Percentiles rank a stretch among this genome's conserved stretches.
phyloP scores from a whole-genome alignment of 1,140 invertebrate genomes.

The Ladona fulva region DNA sequence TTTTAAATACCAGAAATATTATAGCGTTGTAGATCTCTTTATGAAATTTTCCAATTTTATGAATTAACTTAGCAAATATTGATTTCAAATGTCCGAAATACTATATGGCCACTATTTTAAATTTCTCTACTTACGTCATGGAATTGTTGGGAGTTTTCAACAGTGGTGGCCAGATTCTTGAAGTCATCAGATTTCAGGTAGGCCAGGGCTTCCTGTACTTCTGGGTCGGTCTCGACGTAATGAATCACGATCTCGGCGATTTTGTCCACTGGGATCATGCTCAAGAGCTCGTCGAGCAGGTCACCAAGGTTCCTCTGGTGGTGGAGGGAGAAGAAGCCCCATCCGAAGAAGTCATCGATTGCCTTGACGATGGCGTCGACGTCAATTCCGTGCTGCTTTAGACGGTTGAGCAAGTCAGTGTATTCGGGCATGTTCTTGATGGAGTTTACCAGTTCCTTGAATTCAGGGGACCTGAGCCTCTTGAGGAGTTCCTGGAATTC shows the following conservation, averaged over 20 bases:
- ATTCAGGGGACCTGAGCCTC: conserved; percentile 21
- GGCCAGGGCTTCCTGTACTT: conserved; percentile 23
- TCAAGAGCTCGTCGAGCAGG: background rate
- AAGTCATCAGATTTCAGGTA: conserved; percentile 25
- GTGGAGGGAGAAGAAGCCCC: conserved; percentile 26
- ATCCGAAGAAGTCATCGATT: conserved; percentile 22
- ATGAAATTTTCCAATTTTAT: too few relatives aligned
- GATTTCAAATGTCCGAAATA: too few relatives aligned
- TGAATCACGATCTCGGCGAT: conserved; percentile 23
- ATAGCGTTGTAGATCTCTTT: too few relatives aligned
- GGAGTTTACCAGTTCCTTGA: conserved; percentile 22
- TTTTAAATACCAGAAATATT: too few relatives aligned
- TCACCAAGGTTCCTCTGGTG: conserved; percentile 24
- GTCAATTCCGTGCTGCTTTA: conserved; percentile 26
- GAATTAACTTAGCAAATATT: too few relatives aligned
- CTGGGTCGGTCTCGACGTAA: conserved; percentile 26
- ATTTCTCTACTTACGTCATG: too few relatives aligned
- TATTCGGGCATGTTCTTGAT: conserved; percentile 24
- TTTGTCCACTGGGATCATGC: conserved; percentile 21
- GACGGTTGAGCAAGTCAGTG: conserved; percentile 22
- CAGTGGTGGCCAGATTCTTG: conserved; percentile 19
- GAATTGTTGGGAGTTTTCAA: too few relatives aligned
- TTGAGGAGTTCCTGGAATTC: conserved; percentile 24
- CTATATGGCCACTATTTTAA: too few relatives aligned
- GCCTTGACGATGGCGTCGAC: conserved; percentile 21